Percentiles rank a stretch among this genome's conserved stretches.
Evolutionary conservation across 2,888 invertebrate species (phyloP).

Genomic region (Ophion slaviceki): DNA sequence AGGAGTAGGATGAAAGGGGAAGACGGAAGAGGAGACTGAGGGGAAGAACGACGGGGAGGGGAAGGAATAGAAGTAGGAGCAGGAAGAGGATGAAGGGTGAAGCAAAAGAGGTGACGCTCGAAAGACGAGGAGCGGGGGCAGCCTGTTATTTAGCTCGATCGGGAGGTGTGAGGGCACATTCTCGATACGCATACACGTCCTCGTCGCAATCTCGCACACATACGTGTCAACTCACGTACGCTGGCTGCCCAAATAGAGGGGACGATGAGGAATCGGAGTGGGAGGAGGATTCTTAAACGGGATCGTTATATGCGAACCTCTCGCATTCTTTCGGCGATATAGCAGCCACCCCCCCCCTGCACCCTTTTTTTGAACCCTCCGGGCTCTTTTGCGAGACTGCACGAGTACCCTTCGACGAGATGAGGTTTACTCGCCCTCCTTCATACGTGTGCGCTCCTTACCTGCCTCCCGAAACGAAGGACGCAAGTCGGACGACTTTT

Average conservation of each 20-base stretch:
- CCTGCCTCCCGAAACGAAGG: not conserved
- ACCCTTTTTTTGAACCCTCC: constrained; percentile 15
- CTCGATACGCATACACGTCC: constrained; percentile 82
- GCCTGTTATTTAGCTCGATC: constrained; percentile 75
- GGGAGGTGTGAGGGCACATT: constrained; percentile 84
- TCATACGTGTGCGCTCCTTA: not conserved
- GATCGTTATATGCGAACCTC: constrained; percentile 80
- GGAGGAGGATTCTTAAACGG: constrained; percentile 79
- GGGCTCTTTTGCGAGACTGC: constrained; percentile 1
- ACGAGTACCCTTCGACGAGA: constrained; percentile 14
- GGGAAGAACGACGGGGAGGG: constrained; percentile 45
- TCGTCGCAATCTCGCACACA: constrained; percentile 67
- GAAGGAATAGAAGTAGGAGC: constrained; percentile 50
- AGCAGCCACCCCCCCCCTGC: not conserved
- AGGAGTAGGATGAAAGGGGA: constrained; percentile 68
- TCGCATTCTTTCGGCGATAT: constrained; percentile 70
- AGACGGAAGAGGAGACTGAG: not conserved
- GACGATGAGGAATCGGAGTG: constrained; percentile 50
- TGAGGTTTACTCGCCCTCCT: constrained; percentile 38
- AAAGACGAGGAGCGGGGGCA: constrained; percentile 67
- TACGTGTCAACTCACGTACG: constrained; percentile 85
- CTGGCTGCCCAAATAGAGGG: constrained; percentile 66
- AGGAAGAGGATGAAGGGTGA: constrained; percentile 64
- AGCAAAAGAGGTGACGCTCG: constrained; percentile 62
- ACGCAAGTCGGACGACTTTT: not conserved